A percentile compares a stretch with the other conserved stretches of the same genome.
These are phyloP conservation scores for Nebria ingens DNA, from an alignment of 1,140 invertebrate species.

Conservation along the genomic window DNA sequence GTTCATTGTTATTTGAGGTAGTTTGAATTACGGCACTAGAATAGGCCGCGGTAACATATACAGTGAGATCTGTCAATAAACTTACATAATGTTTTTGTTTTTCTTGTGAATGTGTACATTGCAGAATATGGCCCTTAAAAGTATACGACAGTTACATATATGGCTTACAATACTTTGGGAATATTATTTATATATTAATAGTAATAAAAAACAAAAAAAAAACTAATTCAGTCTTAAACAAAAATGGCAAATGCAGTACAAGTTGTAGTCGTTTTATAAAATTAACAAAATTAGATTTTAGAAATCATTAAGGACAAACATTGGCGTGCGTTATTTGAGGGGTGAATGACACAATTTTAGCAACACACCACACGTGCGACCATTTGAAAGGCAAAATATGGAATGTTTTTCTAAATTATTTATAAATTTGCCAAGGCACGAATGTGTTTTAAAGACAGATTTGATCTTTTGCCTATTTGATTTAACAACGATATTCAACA, in stretches of 20 bases:
- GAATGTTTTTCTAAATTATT: conserved; percentile 30
- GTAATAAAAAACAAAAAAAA: conserved; percentile 16
- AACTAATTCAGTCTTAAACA: conserved; percentile 29
- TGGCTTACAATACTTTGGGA: conserved; percentile 8
- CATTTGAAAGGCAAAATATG: neutral
- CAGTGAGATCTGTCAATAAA: neutral
- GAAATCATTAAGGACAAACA: no score
- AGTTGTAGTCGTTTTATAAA: neutral
- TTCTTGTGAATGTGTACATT: neutral
- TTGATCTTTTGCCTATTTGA: neutral
- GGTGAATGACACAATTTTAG: no score
- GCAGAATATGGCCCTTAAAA: neutral
- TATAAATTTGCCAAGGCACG: conserved; percentile 40
- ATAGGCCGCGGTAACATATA: neutral
- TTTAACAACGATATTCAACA: neutral
- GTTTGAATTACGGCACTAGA: conserved; percentile 1
- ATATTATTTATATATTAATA: conserved; percentile 9
- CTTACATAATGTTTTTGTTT: neutral
- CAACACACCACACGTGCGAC: neutral
- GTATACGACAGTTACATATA: conserved; percentile 4
- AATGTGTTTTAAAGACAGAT: conserved; percentile 10
- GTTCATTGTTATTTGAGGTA: conserved; percentile 1
- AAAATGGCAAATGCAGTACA: conserved; percentile 24
- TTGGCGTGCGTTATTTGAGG: no score
- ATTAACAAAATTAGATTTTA: no score